These are phyloP conservation scores for Corythornis cristatus DNA, from an alignment of 2,113 vertebrate species.

Conservation along the genomic window DNA sequence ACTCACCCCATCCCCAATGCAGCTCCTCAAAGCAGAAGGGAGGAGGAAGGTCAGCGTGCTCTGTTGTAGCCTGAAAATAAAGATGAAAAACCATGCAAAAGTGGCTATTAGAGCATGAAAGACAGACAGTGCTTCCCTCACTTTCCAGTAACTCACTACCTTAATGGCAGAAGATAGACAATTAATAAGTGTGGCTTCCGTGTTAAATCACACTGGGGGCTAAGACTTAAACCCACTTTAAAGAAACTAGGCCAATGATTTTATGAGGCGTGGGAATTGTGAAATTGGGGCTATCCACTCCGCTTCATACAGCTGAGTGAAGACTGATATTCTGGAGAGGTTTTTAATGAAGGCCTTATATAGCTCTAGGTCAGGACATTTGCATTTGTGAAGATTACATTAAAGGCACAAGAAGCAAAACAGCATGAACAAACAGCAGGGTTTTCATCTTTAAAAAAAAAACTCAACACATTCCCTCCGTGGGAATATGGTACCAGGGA, in stretches of 20 bases:
- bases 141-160: not conserved
- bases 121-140: not conserved
- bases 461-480: not conserved
- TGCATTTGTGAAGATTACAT: slow-evolving; percentile 54
- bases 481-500: slow-evolving; percentile 43
- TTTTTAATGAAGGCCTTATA: slow-evolving; percentile 43
- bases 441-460: slow-evolving; percentile 39
- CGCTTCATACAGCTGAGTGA: slow-evolving; percentile 28
- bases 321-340: not conserved
- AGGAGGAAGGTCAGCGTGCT: not conserved
- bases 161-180: slow-evolving; percentile 2
- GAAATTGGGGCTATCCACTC: slow-evolving; percentile 39
- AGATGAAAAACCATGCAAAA: not conserved
- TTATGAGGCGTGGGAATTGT: slow-evolving; percentile 49
- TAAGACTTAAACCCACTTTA: slow-evolving; percentile 46
- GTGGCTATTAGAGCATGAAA: not conserved
- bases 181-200: slow-evolving; percentile 34
- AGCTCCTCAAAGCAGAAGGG: not conserved
- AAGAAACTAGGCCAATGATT: slow-evolving; percentile 55
- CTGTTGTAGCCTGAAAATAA: not conserved
- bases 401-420: slow-evolving; percentile 20
- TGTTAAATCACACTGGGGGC: slow-evolving; percentile 2
- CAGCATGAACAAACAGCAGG: slow-evolving; percentile 21
- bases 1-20: not conserved
- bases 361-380: slow-evolving; percentile 55